Evolutionary conservation across 1,140 invertebrate genomes (phyloP), one percentile per base, ranked within the genome.

Genomic region (Drosophila seguyi): DNA sequence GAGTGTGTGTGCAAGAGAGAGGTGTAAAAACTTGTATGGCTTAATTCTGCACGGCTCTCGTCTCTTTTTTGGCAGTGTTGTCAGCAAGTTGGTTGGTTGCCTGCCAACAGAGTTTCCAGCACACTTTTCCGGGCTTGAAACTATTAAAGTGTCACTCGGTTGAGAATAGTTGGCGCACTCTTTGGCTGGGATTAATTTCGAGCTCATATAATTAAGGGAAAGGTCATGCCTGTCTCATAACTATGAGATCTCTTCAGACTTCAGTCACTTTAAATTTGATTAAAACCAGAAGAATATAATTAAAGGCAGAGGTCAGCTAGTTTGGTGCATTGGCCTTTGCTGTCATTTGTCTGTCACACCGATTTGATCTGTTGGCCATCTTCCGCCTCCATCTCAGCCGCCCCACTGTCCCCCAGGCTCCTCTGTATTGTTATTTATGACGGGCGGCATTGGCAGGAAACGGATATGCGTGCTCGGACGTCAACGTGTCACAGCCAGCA

Each of bases 371-470:
- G 45, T 25, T 56, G 61, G 22, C 56, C 52, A 38, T 38, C 52
- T 53, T 47, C 57, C 25, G 16, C 10, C 41, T 47, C 0, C 25
- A 20, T 14, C 13, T 47, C 16, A n/a, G n/a, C 38, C 45, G 14
- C 16, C n/a, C n/a, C n/a, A n/a, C n/a, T n/a, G n/a, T n/a, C n/a
- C n/a, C n/a, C n/a, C n/a, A n/a, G n/a, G 50, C 53, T 11, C 38
- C 41, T 50, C 57, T 16, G 56, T 45, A 74, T 87, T 87, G 84
- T 83, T 88, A 87, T 83, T 87, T 88, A 87, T 83, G 84, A 71
- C 53, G 65, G 47, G 65, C 66, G 47, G 65, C 66, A 73, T 76
- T 74, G 83, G 48, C 79, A 76, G 83, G 76, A 84, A 87, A 82
- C 59, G 84, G 76, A 77, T 80, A 79, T 80, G 79, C 76, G 76